Base-by-base conservation (phyloP, 2,888 invertebrate genomes). In the Callinectes sapidus region DNA sequence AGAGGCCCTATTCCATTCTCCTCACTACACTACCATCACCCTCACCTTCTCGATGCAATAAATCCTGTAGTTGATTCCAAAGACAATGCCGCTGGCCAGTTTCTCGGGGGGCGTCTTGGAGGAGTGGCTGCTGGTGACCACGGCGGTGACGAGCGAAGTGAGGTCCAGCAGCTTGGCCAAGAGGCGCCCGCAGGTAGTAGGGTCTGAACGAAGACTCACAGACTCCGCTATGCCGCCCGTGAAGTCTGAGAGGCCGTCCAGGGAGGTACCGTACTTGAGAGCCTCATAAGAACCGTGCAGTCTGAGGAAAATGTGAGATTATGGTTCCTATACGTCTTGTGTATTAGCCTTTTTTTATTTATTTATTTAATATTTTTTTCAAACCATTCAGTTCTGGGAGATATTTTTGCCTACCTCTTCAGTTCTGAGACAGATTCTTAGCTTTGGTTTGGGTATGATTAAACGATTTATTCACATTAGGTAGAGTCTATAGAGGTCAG, bases 271-370 rank as follows among this genome's bases (percentile, higher is more conserved):
- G 95, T 98, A 98, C 95, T 98, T 98, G 1, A 98, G 96, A 0
- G 98, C 98, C 96, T 98, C 98, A 96, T 98, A 98, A 0, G 98
- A 98, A 6, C 98, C 98, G 95, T 98, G 98, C 91, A 98, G 96
- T 96, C 98, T 98, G 93, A 28, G 8, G n/a, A 23, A 61, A 61
- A 61, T 61, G 23, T 23, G 23, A 61, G 16, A 1, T 61, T 61
- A 61, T 61, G 61, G 61, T 61, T 48, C 23, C 0, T 16, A 61
- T 8, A 61, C 2, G 10, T 3, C 61, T 61, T 61, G 23, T 61
- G 61, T n/a, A n/a, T n/a, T n/a, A n/a, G n/a, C n/a, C n/a, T n/a
- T n/a, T n/a, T n/a, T n/a, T n/a, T n/a, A n/a, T n/a, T n/a, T n/a
- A n/a, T n/a, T n/a, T n/a, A n/a, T n/a, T n/a, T n/a, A n/a, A n/a